Conservation (phyloP, 2,888 invertebrate species). For the Eristalinus sepulchralis region DNA sequence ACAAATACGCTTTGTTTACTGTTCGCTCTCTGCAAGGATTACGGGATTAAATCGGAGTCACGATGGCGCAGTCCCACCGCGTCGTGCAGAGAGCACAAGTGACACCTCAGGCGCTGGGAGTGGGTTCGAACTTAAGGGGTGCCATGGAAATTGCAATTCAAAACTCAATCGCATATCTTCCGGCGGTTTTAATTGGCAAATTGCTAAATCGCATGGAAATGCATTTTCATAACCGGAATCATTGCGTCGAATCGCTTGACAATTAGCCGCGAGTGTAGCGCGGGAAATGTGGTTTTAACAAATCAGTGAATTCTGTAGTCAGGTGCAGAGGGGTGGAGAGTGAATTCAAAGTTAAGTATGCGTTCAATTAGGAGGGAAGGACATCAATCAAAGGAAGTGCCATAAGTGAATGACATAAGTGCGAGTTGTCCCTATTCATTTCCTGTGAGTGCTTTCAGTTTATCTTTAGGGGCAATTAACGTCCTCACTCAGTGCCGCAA, state of each 20-base stretch:
- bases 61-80: not conserved
- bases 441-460: not conserved
- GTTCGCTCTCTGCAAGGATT: not conserved
- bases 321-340: not conserved
- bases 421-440: not conserved
- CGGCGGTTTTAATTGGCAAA: constrained; percentile 22
- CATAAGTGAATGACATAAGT: not conserved
- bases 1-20: constrained; percentile 8
- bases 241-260: not conserved
- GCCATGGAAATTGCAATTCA: constrained; percentile 27
- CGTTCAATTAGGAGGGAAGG: not conserved
- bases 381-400: not conserved
- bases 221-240: constrained; percentile 21
- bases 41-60: constrained; percentile 1
- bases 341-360: not conserved
- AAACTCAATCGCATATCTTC: constrained; percentile 9
- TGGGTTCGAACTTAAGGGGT: not conserved
- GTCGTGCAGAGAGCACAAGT: not conserved
- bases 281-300: not conserved
- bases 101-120: not conserved
- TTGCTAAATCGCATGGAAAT: constrained; percentile 37
- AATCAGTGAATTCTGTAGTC: not conserved
- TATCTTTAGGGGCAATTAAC: not conserved
- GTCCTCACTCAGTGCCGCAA: not conserved
- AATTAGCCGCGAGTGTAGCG: not conserved